Base-by-base conservation (phyloP, 1,140 invertebrate species). In the Condylostylus longicornis region DNA sequence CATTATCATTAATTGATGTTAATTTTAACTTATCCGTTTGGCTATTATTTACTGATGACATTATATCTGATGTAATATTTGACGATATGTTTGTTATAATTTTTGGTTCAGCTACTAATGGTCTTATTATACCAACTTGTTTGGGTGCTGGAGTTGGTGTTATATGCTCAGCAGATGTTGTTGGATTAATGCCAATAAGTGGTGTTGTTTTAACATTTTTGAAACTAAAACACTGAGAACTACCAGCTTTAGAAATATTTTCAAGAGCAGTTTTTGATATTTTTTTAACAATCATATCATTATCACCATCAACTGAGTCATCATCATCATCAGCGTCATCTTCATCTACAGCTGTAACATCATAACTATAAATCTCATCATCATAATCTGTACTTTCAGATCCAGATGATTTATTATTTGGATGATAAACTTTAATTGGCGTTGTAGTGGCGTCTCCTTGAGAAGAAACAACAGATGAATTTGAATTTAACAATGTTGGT, bases 241-340 rank as follows among this genome's bases (percentile, higher is more conserved):
- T 68, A 15, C 74, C 73, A 15, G 75, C 77, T 53, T 71, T 71
- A 14, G 72, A 62, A 46, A 80, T 81, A 49, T 79, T 77, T 27
- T 75, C 74, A 29, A 77, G 46, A 1, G 76, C 74, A 2, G 61
- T 52, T 37, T 67, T 67, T 0, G 73, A 69, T 28, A 78, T 69
- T 25, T 40, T 41, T 28, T 50, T 59, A 45, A 60, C 68, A 27
- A n/a, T 27, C 3, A 27, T 13, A 4, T n/a, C 25, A 13, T 27
- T n/a, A n/a, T 27, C 25, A n/a, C 25, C 25, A 13, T 27, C 21
- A 8, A 36, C 8, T 21, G 21, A 21, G 22, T 59, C 53, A 28
- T 40, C 37, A 33, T 43, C 48, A 35, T 53, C 59, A 47, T 59
- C 48, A 41, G 40, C 51, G 48, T 53, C 53, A 45, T 25, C 35